Percentiles rank a stretch among this genome's conserved stretches.
phyloP scores from a whole-genome alignment of 1,140 invertebrate genomes.

The Microplitis demolitor region DNA sequence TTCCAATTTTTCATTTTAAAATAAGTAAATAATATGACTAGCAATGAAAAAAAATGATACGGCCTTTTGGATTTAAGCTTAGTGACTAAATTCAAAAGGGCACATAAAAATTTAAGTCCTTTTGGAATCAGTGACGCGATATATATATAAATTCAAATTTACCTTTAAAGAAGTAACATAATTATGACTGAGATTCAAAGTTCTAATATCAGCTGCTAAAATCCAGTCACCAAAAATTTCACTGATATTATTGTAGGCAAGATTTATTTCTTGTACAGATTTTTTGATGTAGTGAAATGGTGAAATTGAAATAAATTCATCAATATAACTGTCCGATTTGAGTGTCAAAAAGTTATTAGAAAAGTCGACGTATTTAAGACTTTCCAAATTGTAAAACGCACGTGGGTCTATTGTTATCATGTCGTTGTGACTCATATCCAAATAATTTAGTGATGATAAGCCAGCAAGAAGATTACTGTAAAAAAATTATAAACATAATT shows the following conservation, averaged over 20 bases:
- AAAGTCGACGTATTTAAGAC: conserved; percentile 57
- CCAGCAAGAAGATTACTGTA: conserved; percentile 44
- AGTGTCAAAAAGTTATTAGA: conserved; percentile 59
- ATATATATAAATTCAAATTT: conserved; percentile 1
- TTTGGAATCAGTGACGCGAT: too few species aligned
- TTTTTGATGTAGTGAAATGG: conserved; percentile 61
- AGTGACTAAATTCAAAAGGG: too few species aligned
- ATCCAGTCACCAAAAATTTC: conserved; percentile 68
- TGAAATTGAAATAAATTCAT: conserved; percentile 42
- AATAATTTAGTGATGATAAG: conserved; percentile 37
- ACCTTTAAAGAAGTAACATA: conserved; percentile 45
- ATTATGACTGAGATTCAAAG: conserved; percentile 65
- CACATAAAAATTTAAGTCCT: too few species aligned
- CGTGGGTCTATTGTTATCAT: conserved; percentile 52
- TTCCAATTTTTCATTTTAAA: too few species aligned
- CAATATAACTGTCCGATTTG: conserved; percentile 24
- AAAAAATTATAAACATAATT: conserved; percentile 34
- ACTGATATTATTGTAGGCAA: conserved; percentile 68
- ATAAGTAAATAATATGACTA: too few species aligned
- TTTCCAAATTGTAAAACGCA: conserved; percentile 51
- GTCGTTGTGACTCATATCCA: conserved; percentile 58
- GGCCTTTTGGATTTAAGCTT: too few species aligned
- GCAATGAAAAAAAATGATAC: too few species aligned
- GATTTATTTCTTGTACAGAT: conserved; percentile 62
- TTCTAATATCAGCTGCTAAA: conserved; percentile 53